These are phyloP conservation scores for Garra rufa DNA, from an alignment of 2,113 vertebrate genomes.

Conservation along the genomic window DNA sequence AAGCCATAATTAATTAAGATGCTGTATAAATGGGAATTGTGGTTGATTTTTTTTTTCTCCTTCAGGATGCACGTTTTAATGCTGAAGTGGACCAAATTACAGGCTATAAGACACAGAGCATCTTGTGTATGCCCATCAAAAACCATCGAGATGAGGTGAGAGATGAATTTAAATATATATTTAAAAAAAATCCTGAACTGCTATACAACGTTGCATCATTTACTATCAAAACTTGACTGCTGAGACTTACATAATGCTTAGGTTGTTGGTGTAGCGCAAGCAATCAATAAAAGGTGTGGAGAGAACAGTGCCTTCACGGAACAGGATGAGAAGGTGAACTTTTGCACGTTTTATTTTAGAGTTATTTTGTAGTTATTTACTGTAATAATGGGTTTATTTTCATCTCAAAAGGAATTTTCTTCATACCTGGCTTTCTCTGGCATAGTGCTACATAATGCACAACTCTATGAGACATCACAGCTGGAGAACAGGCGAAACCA, in stretches of 20 bases:
- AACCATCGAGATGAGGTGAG: constrained; percentile 94
- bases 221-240: not conserved
- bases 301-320: constrained; percentile 89
- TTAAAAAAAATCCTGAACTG: not conserved
- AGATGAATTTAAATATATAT: not conserved
- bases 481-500: constrained; percentile 95
- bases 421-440: constrained; percentile 95
- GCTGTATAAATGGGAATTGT: not conserved
- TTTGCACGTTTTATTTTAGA: not conserved
- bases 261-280: constrained; percentile 98
- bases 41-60: constrained; percentile 38
- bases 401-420: constrained; percentile 85
- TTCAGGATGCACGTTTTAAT: constrained; percentile 93
- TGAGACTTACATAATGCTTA: constrained; percentile 41
- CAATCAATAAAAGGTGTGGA: constrained; percentile 96
- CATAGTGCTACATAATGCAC: constrained; percentile 96
- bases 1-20: not conserved
- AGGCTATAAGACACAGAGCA: constrained; percentile 96
- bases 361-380: not conserved
- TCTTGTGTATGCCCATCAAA: constrained; percentile 98
- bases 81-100: constrained; percentile 98
- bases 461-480: constrained; percentile 93
- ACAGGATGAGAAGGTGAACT: constrained; percentile 93
- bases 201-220: not conserved
- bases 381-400: not conserved